phyloP scores from a whole-genome alignment of 1,140 invertebrate species.

The Uloborus diversus region DNA sequence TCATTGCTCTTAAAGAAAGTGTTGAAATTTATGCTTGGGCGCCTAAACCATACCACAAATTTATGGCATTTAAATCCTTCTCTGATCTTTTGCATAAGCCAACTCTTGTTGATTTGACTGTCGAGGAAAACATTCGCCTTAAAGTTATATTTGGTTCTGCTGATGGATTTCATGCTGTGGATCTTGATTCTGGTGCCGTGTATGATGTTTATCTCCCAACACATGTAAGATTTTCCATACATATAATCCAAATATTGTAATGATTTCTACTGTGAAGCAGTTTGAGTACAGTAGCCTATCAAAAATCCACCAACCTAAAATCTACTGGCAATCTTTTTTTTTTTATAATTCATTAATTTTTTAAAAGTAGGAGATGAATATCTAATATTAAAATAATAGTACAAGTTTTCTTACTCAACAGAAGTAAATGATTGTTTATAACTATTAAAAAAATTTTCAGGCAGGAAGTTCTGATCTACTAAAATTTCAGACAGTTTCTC shows the following conservation, averaged over 20 bases:
- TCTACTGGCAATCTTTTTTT: too few relatives aligned
- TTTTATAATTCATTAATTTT: too few relatives aligned
- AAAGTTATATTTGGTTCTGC: conserved; percentile 99
- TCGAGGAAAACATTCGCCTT: conserved; percentile 96
- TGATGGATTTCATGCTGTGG: conserved; percentile 98
- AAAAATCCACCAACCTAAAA: too few relatives aligned
- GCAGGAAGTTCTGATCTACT: too few relatives aligned
- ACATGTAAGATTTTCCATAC: conserved; percentile 81
- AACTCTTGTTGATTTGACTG: conserved; percentile 94
- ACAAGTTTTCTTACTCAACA: too few relatives aligned
- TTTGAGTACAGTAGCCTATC: too few relatives aligned
- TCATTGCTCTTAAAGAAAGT: conserved; percentile 97
- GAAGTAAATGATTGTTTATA: too few relatives aligned
- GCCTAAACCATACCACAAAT: conserved; percentile 99
- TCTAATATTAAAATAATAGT: too few relatives aligned
- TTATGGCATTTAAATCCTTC: conserved; percentile 98
- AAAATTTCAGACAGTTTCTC: too few relatives aligned
- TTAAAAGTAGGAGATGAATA: too few relatives aligned
- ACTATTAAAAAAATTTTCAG: too few relatives aligned
- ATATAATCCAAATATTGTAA: not conserved
- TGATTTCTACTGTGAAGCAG: not conserved
- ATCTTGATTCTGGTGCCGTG: conserved; percentile 94
- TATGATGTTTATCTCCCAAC: conserved; percentile 99
- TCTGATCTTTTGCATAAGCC: conserved; percentile 80
- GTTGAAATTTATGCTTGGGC: conserved; percentile 99